Conservation (phyloP, 2,797 vertebrate species). For the Sebastes jordani region DNA sequence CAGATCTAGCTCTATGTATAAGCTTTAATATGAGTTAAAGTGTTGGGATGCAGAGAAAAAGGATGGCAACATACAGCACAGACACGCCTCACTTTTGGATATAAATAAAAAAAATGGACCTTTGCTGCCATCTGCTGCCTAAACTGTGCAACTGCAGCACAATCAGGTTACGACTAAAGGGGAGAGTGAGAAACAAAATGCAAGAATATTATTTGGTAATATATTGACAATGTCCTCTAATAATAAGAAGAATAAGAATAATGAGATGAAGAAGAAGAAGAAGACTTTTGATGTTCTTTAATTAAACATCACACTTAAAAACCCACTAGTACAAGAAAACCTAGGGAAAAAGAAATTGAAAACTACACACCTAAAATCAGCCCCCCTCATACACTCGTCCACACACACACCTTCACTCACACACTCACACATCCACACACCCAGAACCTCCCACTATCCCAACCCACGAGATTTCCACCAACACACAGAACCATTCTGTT, state of each 20-base stretch:
- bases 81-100: not conserved
- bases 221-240: not conserved
- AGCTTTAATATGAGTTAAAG: not conserved
- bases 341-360: too few relatives aligned
- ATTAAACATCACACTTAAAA: too few relatives aligned
- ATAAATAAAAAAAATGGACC: not conserved
- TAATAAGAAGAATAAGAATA: not conserved
- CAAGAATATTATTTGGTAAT: not conserved
- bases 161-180: accelerated
- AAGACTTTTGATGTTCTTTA: too few relatives aligned
- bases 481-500: too few relatives aligned
- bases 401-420: too few relatives aligned
- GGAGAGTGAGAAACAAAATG: not conserved
- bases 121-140: slow-evolving; percentile 48
- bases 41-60: not conserved
- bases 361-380: too few relatives aligned
- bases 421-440: too few relatives aligned
- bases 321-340: too few relatives aligned
- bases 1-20: not conserved
- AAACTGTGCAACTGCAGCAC: not conserved
- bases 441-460: too few relatives aligned
- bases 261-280: too few relatives aligned
- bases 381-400: too few relatives aligned
- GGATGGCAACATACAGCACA: not conserved
- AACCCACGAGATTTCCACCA: too few relatives aligned